Evolutionary conservation across 2,113 vertebrate genomes (phyloP).

Genomic region (Tachycineta bicolor): DNA sequence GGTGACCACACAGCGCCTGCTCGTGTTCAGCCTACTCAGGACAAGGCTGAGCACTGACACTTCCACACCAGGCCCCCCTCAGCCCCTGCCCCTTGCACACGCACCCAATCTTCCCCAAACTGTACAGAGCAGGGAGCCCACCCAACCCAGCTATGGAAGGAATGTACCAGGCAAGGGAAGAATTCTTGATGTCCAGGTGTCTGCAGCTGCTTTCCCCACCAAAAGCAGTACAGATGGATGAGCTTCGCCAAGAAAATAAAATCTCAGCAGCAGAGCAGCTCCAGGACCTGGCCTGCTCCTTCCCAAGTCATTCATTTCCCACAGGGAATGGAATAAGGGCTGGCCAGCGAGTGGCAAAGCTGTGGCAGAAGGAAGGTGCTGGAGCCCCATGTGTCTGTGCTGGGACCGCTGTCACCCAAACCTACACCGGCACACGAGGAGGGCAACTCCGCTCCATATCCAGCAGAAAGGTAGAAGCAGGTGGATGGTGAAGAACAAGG

Average conservation of each 20-base stretch:
- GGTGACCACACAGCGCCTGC: accelerated
- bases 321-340: background rate
- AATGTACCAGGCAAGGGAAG: background rate
- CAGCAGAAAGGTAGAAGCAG: background rate
- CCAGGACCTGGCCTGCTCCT: background rate
- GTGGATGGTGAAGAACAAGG: accelerated
- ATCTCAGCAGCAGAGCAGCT: background rate
- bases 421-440: accelerated
- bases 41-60: background rate
- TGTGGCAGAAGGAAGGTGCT: background rate
- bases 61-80: background rate
- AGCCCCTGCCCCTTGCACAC: background rate
- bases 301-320: background rate
- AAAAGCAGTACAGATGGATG: background rate
- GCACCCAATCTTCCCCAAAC: background rate
- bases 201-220: background rate
- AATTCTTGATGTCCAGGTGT: background rate
- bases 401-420: background rate
- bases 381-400: accelerated
- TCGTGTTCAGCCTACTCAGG: background rate
- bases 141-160: accelerated
- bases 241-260: background rate
- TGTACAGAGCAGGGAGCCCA: accelerated
- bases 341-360: background rate
- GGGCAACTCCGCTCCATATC: background rate